Percentiles rank a stretch among this genome's conserved stretches.
Conservation (phyloP, 2,888 invertebrate species). For the Leptinotarsa peninsularis region DNA sequence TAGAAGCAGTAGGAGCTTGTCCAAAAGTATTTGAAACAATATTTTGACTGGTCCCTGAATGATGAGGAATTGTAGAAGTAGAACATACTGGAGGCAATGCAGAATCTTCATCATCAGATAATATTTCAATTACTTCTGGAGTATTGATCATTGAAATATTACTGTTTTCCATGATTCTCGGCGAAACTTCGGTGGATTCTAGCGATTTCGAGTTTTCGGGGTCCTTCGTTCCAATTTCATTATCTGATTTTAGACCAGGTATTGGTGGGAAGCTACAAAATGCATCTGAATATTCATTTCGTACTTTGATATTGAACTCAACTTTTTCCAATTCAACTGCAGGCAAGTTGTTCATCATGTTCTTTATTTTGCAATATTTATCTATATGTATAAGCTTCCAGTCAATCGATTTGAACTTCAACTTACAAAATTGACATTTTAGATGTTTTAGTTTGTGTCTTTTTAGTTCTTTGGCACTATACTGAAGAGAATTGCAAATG, state of each 20-base stretch:
- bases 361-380: slow-evolving; percentile 45
- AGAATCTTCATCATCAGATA: slow-evolving; percentile 42
- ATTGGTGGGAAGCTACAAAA: slow-evolving; percentile 36
- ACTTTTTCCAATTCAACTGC: slow-evolving; percentile 46
- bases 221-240: neutral
- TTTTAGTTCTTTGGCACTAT: slow-evolving; percentile 43
- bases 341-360: slow-evolving; percentile 44
- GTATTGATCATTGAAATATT: neutral
- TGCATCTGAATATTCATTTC: slow-evolving; percentile 44
- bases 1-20: neutral
- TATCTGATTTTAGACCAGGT: neutral
- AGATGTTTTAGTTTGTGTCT: slow-evolving; percentile 48
- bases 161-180: neutral
- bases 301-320: slow-evolving; percentile 43
- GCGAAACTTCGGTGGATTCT: neutral
- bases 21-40: neutral
- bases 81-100: neutral
- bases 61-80: neutral
- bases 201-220: neutral
- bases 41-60: neutral
- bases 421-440: slow-evolving; percentile 53
- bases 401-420: slow-evolving; percentile 44
- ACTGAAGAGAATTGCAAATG: slow-evolving; percentile 49
- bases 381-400: slow-evolving; percentile 46
- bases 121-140: slow-evolving; percentile 32